Base-by-base conservation (phyloP, 2,113 vertebrate species). In the Notarius lentiginosus region DNA sequence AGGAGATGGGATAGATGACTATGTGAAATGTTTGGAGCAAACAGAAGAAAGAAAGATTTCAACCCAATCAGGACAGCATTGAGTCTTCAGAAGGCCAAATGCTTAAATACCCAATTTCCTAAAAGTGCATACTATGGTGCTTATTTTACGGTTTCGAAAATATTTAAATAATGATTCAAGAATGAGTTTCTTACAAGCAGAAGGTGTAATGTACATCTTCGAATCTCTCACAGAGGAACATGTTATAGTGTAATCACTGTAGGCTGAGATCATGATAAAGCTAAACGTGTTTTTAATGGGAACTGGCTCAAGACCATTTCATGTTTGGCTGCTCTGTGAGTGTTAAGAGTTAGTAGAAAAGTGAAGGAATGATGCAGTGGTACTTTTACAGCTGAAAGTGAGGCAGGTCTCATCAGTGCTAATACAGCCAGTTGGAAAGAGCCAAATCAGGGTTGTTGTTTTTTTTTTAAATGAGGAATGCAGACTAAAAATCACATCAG, bases 341-440 rank as follows among this genome's bases (percentile, higher is more conserved):
- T 27, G 27, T 70, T 56, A 86, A 5, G 76, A n/a, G 51, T 68
- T 51, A 81, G 55, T 73, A 60, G 56, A 47, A 20, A 76, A 30
- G n/a, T 75, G 51, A 49, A 85, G 79, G 68, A 85, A 85, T 82
- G 87, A 82, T 41, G 55, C 55, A 73, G 75, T 84, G 83, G 41
- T 84, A 81, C 75, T 60, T 63, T n/a, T 70, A 77, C 63, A 88
- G 55, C 41, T 84, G 41, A 27, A 73, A 61, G 51, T 73, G 51
- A 53, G 55, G 73, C 30, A 49, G 51, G 82, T 79, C 58, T 34
- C 66, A 55, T 47, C 63, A 53, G 73, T 89, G 51, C 79, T 77
- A 84, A 66, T 73, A 70, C 17, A 76, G 27, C 68, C 82, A 82
- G 41, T 22, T 55, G 65, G 63, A 80, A 83, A 34, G 58, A 22